Evolutionary conservation across 2,797 vertebrate genomes (phyloP), one percentile per base, ranked within the genome.

Genomic region (Oryzias sinensis): DNA sequence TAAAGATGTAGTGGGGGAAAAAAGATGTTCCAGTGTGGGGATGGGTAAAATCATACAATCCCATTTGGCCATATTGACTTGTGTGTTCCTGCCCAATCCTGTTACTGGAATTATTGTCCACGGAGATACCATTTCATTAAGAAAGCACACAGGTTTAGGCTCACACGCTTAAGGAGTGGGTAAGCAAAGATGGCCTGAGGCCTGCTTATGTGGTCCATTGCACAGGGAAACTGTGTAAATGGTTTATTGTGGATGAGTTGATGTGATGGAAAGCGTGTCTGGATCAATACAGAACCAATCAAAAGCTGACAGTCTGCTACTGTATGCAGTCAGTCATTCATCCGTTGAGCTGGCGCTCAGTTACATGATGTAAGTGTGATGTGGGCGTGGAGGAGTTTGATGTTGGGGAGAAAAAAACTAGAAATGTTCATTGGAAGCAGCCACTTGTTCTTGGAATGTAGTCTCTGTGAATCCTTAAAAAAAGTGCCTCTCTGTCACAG

Each of bases 181-280:
- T 62, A 80, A 66, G 70, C 76, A 75, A 83, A 76, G 77, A 87
- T 82, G 83, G 84, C 87, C 90, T 76, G 86, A 77, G 89, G 88
- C 89, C 87, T 91, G 89, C 89, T 87, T 83, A 84, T 86, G 87
- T 80, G 91, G 77, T 90, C 92, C 88, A 90, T 91, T 91, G 90
- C 90, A 85, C 86, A 82, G 67, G 85, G 88, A 90, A 89, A 86
- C 82, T 83, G 86, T 89, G 92, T 93, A 92, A 93, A 93, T 93
- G 92, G 89, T 87, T 94, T 94, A 93, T 90, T 90, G 90, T 92
- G 90, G 91, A 93, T 94, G 88, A 92, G 91, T 89, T 87, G 91
- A 93, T 91, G 92, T 92, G 91, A 92, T 90, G 88, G 88, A 87
- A 90, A 94, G 92, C 85, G 85, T 92, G 89, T 90, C 89, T 79